phyloP scores from a whole-genome alignment of 1,140 invertebrate species.

The Batillaria attramentaria region DNA sequence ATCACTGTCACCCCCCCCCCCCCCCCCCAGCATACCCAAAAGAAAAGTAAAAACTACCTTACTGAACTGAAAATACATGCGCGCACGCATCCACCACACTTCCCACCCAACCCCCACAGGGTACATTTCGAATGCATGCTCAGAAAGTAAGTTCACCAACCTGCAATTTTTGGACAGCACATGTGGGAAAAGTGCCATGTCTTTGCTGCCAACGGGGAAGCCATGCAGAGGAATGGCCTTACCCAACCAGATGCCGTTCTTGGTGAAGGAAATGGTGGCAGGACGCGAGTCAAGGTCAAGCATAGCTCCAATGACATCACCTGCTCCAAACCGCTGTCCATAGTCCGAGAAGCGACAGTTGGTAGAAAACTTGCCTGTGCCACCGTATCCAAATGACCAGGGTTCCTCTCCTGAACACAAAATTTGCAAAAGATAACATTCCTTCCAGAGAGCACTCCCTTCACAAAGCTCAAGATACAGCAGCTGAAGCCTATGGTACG shows the following conservation, averaged over 20 bases:
- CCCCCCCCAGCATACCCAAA: too few species aligned
- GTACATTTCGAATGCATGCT: too few species aligned
- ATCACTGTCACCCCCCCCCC: too few species aligned
- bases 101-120: too few species aligned
- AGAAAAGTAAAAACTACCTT: too few species aligned
- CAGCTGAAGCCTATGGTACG: too few species aligned
- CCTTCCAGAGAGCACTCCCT: too few species aligned
- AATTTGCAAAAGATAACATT: too few species aligned
- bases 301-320: slow-evolving; percentile 87
- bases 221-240: slow-evolving; percentile 73
- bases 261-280: slow-evolving; percentile 82
- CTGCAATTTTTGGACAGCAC: slow-evolving; percentile 89
- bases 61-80: too few species aligned
- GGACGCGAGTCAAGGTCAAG: slow-evolving; percentile 76
- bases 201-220: slow-evolving; percentile 70
- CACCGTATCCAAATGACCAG: slow-evolving; percentile 89
- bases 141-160: too few species aligned
- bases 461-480: too few species aligned
- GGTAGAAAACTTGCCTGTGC: slow-evolving; percentile 84
- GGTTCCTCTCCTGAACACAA: slow-evolving; percentile 77
- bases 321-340: slow-evolving; percentile 80
- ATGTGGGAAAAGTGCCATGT: slow-evolving; percentile 87
- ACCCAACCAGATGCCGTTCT: slow-evolving; percentile 87
- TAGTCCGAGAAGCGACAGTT: slow-evolving; percentile 86
- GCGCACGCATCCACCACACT: too few species aligned